These are phyloP conservation scores for Gerris buenoi DNA, from an alignment of 1,140 invertebrate genomes.

Conservation along the genomic window DNA sequence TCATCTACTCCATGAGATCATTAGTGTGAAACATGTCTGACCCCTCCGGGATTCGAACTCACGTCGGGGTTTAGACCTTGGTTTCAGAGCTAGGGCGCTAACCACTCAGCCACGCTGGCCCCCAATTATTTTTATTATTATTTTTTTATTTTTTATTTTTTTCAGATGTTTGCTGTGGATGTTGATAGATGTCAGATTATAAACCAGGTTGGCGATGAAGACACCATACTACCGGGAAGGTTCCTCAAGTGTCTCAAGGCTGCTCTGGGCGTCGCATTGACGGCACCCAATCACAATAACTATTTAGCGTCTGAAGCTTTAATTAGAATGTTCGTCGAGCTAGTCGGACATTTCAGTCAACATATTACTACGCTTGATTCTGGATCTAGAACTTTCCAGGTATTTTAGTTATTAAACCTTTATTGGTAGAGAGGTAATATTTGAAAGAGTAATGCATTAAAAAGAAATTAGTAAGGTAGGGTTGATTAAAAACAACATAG, in stretches of 20 bases:
- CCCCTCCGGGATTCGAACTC: no score
- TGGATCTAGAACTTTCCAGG: constrained; percentile 16
- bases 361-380: constrained; percentile 12
- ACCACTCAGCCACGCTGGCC: no score
- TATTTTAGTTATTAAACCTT: no score
- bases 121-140: neutral
- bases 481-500: no score
- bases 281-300: constrained; percentile 25
- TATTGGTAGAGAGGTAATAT: no score
- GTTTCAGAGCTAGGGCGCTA: no score
- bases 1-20: no score
- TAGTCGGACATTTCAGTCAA: constrained; percentile 42
- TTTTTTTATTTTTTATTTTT: neutral
- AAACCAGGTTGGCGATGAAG: constrained; percentile 42
- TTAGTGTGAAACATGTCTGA: no score
- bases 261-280: constrained; percentile 42
- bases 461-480: no score
- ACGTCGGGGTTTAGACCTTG: no score
- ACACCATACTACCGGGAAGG: constrained; percentile 42
- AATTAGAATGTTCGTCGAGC: constrained; percentile 46
- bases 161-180: constrained; percentile 46
- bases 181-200: constrained; percentile 40
- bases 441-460: no score
- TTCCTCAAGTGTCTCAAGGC: constrained; percentile 41
- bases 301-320: constrained; percentile 42